Conservation (phyloP, 2,113 vertebrate genomes). For the Seriola aureovittata region DNA sequence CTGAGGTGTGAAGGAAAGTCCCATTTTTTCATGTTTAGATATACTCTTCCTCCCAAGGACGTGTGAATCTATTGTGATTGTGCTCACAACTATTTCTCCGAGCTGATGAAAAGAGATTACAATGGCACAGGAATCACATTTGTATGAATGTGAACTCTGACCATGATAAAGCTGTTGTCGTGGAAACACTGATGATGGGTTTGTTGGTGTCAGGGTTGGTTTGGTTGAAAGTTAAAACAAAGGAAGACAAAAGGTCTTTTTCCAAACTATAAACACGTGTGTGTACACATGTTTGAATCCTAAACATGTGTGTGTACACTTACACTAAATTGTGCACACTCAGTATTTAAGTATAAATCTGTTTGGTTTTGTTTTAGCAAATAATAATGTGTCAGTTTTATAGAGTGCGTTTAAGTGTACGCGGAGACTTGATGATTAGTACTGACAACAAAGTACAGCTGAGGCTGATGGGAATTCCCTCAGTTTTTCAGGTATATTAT, state of each 20-base stretch:
- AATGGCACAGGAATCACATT: constrained; percentile 74
- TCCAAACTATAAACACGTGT: constrained; percentile 43
- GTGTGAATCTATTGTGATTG: constrained; percentile 56
- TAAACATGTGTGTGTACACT: constrained; percentile 4
- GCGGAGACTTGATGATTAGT: neutral
- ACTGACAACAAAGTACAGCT: neutral
- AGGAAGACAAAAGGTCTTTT: constrained; percentile 57
- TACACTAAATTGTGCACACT: neutral
- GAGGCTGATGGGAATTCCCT: neutral
- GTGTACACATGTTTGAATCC: constrained; percentile 3
- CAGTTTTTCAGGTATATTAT: neutral
- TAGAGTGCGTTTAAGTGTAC: neutral
- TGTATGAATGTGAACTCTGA: constrained; percentile 71
- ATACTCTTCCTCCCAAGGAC: constrained; percentile 76
- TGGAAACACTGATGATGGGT: constrained; percentile 79
- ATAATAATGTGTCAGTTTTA: neutral
- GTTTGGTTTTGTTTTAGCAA: neutral
- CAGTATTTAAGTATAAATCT: neutral
- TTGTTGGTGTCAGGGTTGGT: constrained; percentile 77
- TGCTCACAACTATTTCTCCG: constrained; percentile 37
- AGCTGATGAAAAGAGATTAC: constrained; percentile 70
- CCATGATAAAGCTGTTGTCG: constrained; percentile 67
- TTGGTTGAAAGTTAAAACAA: constrained; percentile 67
- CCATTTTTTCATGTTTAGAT: constrained; percentile 60
- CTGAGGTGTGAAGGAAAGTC: constrained; percentile 73